Conservation (phyloP, 2,113 vertebrate species). For the Suncus etruscus region DNA sequence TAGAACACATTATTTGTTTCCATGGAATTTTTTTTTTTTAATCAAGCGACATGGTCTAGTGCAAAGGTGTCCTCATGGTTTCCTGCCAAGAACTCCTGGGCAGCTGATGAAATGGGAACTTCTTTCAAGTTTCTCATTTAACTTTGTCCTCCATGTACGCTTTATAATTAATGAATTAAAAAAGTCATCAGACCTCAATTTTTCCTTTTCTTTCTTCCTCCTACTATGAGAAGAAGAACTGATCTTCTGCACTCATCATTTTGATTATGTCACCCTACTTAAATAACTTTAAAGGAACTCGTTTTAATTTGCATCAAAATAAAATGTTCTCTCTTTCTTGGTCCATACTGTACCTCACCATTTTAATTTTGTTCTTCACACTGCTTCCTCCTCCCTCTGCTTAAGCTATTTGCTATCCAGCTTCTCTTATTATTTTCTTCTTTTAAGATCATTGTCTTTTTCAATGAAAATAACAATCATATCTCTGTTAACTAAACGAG, state of each 20-base stretch:
- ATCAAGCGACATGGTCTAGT: conserved; percentile 30
- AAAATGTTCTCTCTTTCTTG: conserved; percentile 40
- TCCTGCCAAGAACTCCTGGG: conserved; percentile 67
- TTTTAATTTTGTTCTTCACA: neutral
- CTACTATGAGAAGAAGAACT: conserved; percentile 25
- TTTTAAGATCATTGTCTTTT: neutral
- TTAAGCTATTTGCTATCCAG: neutral
- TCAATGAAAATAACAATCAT: neutral
- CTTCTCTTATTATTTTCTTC: conserved; percentile 18
- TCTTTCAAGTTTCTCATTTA: conserved; percentile 40
- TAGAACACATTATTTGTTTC: conserved; percentile 64
- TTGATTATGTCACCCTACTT: conserved; percentile 51
- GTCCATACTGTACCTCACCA: neutral
- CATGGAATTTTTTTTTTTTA: neutral
- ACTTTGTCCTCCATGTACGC: neutral
- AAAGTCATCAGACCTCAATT: conserved; percentile 24
- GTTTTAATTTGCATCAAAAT: conserved; percentile 64
- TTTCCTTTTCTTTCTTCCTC: neutral
- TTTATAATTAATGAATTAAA: conserved; percentile 52
- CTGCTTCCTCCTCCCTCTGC: neutral
- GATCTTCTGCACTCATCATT: conserved; percentile 30
- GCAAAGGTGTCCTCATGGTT: conserved; percentile 43
- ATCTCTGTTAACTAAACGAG: neutral
- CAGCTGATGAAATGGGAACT: conserved; percentile 41
- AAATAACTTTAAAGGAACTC: conserved; percentile 62